Conservation (phyloP, 92 coral and sea anemone genomes). For the Palythoa heliodiscus region DNA sequence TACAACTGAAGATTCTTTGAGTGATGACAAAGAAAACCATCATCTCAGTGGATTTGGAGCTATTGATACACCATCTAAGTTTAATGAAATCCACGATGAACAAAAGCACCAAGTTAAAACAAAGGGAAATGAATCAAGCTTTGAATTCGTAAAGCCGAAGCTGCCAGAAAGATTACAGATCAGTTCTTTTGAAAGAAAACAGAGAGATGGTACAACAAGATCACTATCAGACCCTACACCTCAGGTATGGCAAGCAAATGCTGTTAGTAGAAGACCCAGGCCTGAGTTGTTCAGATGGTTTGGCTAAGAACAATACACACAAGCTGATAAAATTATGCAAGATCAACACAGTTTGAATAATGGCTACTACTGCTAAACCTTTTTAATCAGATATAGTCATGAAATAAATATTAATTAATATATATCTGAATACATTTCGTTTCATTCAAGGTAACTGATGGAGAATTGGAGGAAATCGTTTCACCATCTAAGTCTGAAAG, state of each 20-base stretch:
- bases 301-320: too few relatives aligned
- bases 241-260: constrained; percentile 40
- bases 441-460: constrained; percentile 20
- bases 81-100: constrained; percentile 42
- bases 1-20: constrained; percentile 50
- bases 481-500: constrained; percentile 65
- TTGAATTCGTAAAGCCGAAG: constrained; percentile 78
- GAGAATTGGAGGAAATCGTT: constrained; percentile 8
- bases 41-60: constrained; percentile 28
- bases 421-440: neutral
- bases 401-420: too few relatives aligned
- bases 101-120: constrained; percentile 10
- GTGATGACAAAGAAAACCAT: constrained; percentile 72
- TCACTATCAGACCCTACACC: constrained; percentile 75
- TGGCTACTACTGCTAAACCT: neutral
- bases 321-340: too few relatives aligned
- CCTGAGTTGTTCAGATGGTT: too few relatives aligned
- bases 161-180: constrained; percentile 69
- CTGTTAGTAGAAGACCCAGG: neutral
- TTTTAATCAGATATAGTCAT: neutral
- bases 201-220: constrained; percentile 36
- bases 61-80: constrained; percentile 17
- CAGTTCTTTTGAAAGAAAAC: constrained; percentile 32
- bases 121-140: constrained; percentile 37
- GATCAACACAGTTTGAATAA: too few relatives aligned